Evolutionary conservation across 2,797 vertebrate species (phyloP).

Genomic region (Hemibagrus guttatus): DNA sequence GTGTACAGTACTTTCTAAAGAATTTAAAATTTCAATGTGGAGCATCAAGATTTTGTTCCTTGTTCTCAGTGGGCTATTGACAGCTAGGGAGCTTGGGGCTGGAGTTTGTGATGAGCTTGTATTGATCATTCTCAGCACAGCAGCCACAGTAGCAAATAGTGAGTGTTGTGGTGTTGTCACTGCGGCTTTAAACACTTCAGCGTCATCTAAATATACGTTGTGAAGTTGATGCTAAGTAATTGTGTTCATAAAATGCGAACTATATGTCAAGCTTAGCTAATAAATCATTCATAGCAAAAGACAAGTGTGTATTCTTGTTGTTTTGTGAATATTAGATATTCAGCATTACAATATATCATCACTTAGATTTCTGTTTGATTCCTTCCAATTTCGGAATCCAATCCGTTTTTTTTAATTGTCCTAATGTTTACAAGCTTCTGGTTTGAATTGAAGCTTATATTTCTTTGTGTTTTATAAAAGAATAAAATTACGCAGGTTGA

Average conservation of each 20-base stretch:
- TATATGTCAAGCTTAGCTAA: background rate
- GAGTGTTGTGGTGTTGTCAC: background rate
- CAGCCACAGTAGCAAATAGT: background rate
- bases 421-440: background rate
- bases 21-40: background rate
- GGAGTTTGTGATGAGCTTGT: background rate
- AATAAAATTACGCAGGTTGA: background rate
- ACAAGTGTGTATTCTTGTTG: background rate
- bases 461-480: background rate
- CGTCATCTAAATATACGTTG: background rate
- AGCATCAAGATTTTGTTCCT: background rate
- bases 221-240: background rate
- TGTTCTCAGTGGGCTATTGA: background rate
- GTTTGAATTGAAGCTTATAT: background rate
- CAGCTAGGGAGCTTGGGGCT: background rate
- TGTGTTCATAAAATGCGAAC: background rate
- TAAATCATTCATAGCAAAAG: background rate
- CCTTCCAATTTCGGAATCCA: no score
- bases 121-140: background rate
- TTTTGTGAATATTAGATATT: background rate
- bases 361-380: no score
- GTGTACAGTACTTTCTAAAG: background rate
- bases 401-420: no score
- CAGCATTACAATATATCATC: background rate
- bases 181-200: background rate